Base-by-base conservation (phyloP, 1,140 invertebrate genomes). In the Maniola jurtina region DNA sequence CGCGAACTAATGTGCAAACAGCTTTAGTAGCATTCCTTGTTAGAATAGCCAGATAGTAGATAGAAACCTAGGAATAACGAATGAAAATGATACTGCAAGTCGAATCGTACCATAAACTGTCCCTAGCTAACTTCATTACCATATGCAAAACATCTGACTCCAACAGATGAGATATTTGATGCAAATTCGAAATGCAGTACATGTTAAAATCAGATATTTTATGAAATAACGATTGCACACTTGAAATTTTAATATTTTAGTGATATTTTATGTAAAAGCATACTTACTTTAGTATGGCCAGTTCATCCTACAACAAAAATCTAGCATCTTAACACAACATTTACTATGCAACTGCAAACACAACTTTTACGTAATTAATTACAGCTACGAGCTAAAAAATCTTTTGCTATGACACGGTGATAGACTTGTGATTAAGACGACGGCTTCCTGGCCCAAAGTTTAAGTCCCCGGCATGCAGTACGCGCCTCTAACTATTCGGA, bases 91-190 rank as follows among this genome's bases (percentile, higher is more conserved):
- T 70, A 61, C 62, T 73, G 50, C 45, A n/a, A 68, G 61, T 38
- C 65, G 25, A 68, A 67, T 64, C 65, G 65, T 10, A 61, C 70
- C 63, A 62, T 59, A 59, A 65, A 58, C 65, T 70, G 60, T 56
- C 59, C 13, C 42, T 45, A 45, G 42, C 58, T 47, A 63, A 34
- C 59, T 36, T 40, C 56, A 68, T 68, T 68, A 64, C 36, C 56
- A 68, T 68, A 68, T 68, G 66, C 61, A 68, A 68, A 68, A 42
- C 34, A 63, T 54, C 35, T 34, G 36, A 64, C 59, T 61, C 35
- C 52, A 42, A 16, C 38, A 45, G 13, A 11, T 45, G 45, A 68
- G 63, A 63, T 63, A 52, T 62, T 58, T 52, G 61, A 63, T 50
- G 55, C 34, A 68, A 68, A 68, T 58, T 58, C 47, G n/a, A 52